These are phyloP conservation scores for Strix occidentalis DNA, from an alignment of 2,797 vertebrate species.

Conservation along the genomic window DNA sequence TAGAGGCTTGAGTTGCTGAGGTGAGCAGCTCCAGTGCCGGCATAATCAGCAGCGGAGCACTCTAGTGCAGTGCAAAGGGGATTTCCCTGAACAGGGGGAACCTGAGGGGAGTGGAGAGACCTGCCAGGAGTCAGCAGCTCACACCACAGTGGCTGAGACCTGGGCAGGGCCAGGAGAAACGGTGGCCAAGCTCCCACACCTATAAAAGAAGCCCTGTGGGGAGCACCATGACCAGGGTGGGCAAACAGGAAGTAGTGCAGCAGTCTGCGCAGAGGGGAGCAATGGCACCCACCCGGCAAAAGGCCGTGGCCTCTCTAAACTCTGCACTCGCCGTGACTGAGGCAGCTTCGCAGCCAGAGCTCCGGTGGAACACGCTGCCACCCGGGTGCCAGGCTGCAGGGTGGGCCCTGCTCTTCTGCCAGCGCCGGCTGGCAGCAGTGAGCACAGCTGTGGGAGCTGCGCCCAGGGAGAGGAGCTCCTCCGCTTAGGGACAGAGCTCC, in stretches of 20 bases:
- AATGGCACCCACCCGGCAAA: too few relatives aligned
- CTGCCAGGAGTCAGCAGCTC: not conserved
- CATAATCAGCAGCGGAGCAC: fast-evolving
- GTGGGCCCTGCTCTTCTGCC: not conserved
- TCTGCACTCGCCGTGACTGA: not conserved
- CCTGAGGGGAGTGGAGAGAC: not conserved
- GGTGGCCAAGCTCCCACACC: fast-evolving
- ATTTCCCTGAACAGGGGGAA: not conserved
- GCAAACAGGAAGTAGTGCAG: not conserved
- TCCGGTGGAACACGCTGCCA: not conserved
- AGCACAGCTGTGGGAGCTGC: too few relatives aligned
- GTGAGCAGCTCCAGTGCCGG: fast-evolving
- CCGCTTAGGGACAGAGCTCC: too few relatives aligned
- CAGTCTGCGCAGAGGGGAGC: not conserved
- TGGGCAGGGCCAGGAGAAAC: not conserved
- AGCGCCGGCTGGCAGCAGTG: not conserved
- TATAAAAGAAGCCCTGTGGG: not conserved
- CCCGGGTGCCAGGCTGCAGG: not conserved
- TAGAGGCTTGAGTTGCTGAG: not conserved
- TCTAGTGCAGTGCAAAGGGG: fast-evolving
- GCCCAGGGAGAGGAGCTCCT: too few relatives aligned
- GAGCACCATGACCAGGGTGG: not conserved
- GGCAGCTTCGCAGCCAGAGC: not conserved
- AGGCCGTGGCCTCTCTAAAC: not conserved
- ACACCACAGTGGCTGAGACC: not conserved